Conservation (phyloP, 2,888 invertebrate species). For the Torymus auratus region DNA sequence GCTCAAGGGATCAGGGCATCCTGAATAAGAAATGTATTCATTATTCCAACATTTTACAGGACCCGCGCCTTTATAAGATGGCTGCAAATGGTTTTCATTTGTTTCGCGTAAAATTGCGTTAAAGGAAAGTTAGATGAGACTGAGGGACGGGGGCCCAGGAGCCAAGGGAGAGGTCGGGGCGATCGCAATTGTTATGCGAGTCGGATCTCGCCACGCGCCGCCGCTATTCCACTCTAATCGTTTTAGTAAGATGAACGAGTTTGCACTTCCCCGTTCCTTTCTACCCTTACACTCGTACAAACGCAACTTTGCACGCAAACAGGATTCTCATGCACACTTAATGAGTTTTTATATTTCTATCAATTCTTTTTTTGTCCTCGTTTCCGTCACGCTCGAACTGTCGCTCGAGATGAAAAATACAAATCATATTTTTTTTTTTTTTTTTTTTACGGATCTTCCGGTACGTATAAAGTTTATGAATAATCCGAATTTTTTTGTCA, state of each 20-base stretch:
- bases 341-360: constrained; percentile 21
- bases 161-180: too few relatives aligned
- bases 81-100: constrained; percentile 35
- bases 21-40: too few relatives aligned
- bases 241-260: constrained; percentile 58
- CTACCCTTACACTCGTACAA: neutral
- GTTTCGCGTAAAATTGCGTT: constrained; percentile 32
- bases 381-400: too few relatives aligned
- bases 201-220: constrained; percentile 49
- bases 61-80: neutral
- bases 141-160: neutral
- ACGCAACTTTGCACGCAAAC: neutral
- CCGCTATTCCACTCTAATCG: constrained; percentile 61
- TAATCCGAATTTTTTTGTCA: too few relatives aligned
- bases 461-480: too few relatives aligned
- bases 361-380: neutral
- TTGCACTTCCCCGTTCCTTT: constrained; percentile 4
- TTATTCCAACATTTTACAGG: too few relatives aligned
- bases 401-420: too few relatives aligned
- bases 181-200: constrained; percentile 61
- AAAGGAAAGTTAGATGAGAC: constrained; percentile 33
- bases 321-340: constrained; percentile 1
- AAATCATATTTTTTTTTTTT: too few relatives aligned
- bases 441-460: too few relatives aligned
- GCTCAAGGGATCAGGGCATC: too few relatives aligned